phyloP scores from a whole-genome alignment of 2,888 invertebrate genomes.

The Onchidella celtica region DNA sequence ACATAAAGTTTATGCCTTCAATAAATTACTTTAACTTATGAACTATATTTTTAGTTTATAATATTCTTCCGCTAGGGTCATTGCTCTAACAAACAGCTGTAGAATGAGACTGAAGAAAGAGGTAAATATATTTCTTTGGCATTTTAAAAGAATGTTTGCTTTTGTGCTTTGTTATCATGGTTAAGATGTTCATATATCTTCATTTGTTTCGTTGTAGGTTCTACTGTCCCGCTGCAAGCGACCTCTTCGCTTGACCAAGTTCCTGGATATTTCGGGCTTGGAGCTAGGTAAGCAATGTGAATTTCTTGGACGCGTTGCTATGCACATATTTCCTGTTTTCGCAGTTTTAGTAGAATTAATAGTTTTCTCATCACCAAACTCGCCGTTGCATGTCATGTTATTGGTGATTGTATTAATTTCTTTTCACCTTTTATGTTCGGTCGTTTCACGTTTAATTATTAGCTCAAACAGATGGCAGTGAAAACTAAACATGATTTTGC shows the following conservation, averaged over 20 bases:
- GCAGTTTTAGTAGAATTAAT: slow-evolving; percentile 22
- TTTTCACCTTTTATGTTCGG: too few relatives aligned
- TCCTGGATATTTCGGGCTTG: slow-evolving; percentile 69
- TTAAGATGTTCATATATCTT: background rate
- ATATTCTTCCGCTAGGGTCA: background rate
- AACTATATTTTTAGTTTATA: background rate
- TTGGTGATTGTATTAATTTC: too few relatives aligned
- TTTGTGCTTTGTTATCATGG: background rate
- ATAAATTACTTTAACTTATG: background rate
- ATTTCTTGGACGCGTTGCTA: slow-evolving; percentile 17
- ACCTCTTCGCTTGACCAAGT: slow-evolving; percentile 65
- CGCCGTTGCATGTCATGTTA: too few relatives aligned
- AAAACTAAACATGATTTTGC: too few relatives aligned
- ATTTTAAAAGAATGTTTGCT: background rate
- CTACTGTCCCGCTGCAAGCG: slow-evolving; percentile 63
- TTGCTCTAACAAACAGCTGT: background rate
- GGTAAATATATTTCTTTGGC: slow-evolving; percentile 9
- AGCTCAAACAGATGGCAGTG: too few relatives aligned
- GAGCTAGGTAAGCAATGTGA: slow-evolving; percentile 63
- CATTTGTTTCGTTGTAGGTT: slow-evolving; percentile 62
- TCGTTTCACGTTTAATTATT: too few relatives aligned
- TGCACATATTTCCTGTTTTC: slow-evolving; percentile 34
- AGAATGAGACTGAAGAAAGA: slow-evolving; percentile 47
- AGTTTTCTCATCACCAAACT: too few relatives aligned
- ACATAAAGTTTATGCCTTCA: too few relatives aligned